Conservation (phyloP, 2,113 vertebrate species). For the Platysteira castanea region DNA sequence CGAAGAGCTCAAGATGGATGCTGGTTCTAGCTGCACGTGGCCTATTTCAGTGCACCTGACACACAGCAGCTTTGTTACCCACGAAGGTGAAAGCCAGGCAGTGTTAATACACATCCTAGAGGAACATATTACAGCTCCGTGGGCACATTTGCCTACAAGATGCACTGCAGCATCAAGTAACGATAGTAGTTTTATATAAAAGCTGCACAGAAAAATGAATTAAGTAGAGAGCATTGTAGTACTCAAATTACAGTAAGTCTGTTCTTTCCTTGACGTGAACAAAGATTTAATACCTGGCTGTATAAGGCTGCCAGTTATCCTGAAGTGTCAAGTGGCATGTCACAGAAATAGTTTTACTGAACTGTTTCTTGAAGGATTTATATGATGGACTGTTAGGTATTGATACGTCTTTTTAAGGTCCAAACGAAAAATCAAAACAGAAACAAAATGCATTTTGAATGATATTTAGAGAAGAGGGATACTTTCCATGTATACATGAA, state of each 20-base stretch:
- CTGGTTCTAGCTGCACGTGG: not conserved
- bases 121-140: not conserved
- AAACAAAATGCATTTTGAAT: not conserved
- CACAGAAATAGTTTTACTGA: not conserved
- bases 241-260: not conserved
- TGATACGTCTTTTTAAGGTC: not conserved
- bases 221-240: not conserved
- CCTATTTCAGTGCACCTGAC: not conserved
- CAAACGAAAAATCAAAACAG: not conserved
- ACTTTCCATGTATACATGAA: not conserved
- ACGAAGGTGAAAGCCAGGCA: not conserved
- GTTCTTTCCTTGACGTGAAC: not conserved
- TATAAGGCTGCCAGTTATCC: not conserved
- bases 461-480: not conserved
- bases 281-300: not conserved
- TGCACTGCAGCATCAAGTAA: not conserved
- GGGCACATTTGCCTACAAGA: not conserved
- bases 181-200: not conserved
- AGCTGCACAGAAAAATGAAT: not conserved
- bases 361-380: not conserved
- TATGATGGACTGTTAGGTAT: not conserved
- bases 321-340: not conserved
- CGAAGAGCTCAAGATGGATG: not conserved
- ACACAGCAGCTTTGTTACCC: not conserved
- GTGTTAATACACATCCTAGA: not conserved